phyloP scores from a whole-genome alignment of 2,797 vertebrate genomes.

The Dryobates pubescens region DNA sequence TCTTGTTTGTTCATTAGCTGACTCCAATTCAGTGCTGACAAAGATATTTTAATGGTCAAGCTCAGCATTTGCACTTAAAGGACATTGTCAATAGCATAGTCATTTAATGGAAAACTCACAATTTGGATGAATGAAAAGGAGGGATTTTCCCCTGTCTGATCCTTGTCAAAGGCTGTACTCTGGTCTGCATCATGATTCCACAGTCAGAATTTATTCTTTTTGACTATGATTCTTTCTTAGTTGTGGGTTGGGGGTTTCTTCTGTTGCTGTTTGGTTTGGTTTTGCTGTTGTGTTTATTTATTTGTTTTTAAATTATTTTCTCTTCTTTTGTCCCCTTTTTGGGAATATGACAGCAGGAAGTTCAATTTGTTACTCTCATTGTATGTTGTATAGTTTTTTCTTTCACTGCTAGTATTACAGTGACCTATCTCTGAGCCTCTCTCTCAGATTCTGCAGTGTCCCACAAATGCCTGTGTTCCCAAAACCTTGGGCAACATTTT shows the following conservation, averaged over 20 bases:
- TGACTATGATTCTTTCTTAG: not conserved
- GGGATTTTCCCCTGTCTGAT: not conserved
- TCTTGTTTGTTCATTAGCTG: conserved; percentile 3
- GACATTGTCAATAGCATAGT: not conserved
- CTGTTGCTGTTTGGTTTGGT: too few species aligned
- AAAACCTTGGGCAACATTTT: not conserved
- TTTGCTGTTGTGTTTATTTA: not conserved
- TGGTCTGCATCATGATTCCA: not conserved
- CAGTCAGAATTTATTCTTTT: not conserved
- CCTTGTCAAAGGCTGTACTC: not conserved
- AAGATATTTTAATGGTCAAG: not conserved
- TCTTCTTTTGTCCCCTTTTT: not conserved
- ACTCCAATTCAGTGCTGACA: not conserved
- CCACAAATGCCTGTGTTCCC: not conserved
- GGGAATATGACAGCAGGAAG: not conserved
- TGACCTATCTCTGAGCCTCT: not conserved
- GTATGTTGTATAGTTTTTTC: not conserved
- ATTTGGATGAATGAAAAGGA: not conserved
- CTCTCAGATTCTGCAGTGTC: not conserved
- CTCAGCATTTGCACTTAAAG: not conserved
- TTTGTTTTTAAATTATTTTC: not conserved
- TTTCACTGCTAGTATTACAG: not conserved
- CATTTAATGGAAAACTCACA: not conserved
- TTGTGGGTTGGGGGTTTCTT: too few species aligned
- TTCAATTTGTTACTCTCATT: not conserved